Base-by-base conservation (phyloP, 2,113 vertebrate genomes). In the Eulacestoma nigropectus region DNA sequence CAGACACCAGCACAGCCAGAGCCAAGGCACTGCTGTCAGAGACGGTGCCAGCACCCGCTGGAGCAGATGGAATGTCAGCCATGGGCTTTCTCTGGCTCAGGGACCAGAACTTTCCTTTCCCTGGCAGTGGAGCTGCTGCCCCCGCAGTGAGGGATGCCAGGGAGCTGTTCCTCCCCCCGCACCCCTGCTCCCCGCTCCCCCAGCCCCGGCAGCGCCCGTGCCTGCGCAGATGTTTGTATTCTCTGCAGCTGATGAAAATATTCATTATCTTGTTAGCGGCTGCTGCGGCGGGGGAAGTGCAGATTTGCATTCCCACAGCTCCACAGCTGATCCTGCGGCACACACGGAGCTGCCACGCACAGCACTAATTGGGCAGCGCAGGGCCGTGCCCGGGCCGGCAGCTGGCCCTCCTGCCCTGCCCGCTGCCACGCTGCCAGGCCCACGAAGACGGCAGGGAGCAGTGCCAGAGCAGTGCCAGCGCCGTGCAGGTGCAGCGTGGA, bases 241-340 rank as follows among this genome's bases (percentile, higher is more conserved):
- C 98, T 97, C 95, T 92, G 91, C 96, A 97, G 97, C 94, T 96
- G 97, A 97, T 97, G 98, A 98, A 98, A 98, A 98, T 98, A 98
- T 92, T 98, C 98, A 98, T 98, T 98, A 98, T 98, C 98, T 95
- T 95, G 98, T 98, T 98, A 98, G 97, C 95, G 97, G 97, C 97
- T 97, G 97, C 89, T 21, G 95, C 30, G 8, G 94, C 13, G 80
- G 97, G 97, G 97, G 96, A 97, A 92, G 96, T 29, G 80, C 44
- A 3, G 90, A 98, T 98, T 98, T 98, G 97, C 98, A 98, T 98
- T 97, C 96, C 87, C 95, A 82, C 89, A 88, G 96, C 97, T 97
- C 87, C 95, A 82, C 89, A 88, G 96, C 97, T 97, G 96, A 97
- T 97, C 97, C 97, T 55, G 4, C 95, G 56, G 97, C 37, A 42